Evolutionary conservation across 1,140 invertebrate species (phyloP), one percentile per base, ranked within the genome.

Genomic region (Drosophila biarmipes): DNA sequence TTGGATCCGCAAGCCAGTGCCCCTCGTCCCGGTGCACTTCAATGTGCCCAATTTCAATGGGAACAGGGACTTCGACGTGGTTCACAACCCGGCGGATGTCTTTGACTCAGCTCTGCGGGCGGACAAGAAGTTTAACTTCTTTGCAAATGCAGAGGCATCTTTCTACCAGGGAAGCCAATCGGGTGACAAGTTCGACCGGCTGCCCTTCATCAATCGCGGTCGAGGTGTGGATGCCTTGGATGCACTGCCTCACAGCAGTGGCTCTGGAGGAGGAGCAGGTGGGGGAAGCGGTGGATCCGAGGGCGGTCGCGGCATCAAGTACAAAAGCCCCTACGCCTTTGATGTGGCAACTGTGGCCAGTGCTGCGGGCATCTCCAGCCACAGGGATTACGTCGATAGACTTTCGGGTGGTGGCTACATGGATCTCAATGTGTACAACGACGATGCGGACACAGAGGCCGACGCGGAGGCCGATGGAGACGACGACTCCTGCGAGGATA

Each of bases 1-100:
- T 27, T 92, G 92, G 73, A 93, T 94, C 48, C 92, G 93, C 35
- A 94, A 94, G 46, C 93, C 93, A 1, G 93, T 93, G 27, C 93
- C 93, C 31, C 90, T 94, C 17, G 91, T 93, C 46, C 92, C 93
- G 10, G 85, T 92, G 58, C 91, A 92, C 72, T 92, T 90, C 87
- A 77, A 92, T 63, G 87, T 91, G 56, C 81, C 90, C 14, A 92
- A 92, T 54, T 92, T 92, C 24, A 86, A 78, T 43, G 76, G 80
- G 0, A 79, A 59, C 62, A 79, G 86, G 8, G 91, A 92, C 29
- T 92, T 92, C 34, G 91, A 92, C 62, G 80, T 91, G 67, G 74
- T 91, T 49, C 90, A 91, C 74, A 74, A 75, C 15, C 85, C 87
- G 15, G 71, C 62, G 42, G 91, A 92, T 67, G 78, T 91, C 12